Evolutionary conservation across 2,797 vertebrate species (phyloP), one percentile per base, ranked within the genome.

Genomic region (Cuniculus paca): DNA sequence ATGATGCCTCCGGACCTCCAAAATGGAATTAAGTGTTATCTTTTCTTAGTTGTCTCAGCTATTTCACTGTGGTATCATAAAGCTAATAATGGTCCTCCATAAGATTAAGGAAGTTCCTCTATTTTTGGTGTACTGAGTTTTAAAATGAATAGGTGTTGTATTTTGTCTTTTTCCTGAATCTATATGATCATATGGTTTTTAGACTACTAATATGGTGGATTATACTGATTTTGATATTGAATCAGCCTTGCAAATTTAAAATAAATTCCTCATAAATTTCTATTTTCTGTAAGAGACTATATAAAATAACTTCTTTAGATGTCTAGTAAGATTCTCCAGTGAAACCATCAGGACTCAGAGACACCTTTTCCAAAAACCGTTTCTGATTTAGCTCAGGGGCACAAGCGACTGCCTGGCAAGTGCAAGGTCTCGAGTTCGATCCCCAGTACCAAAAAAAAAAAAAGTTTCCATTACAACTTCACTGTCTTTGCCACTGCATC

Each of bases 281-380:
- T 52, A 74, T 83, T 84, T 85, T 50, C 42, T 54, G 14, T 6
- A 84, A 84, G 1, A 91, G 9, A 72, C 2, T 68, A 16, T 39
- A 84, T n/a, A 84, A 84, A 78, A 84, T 19, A 9, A 91, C 60
- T 88, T 91, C 50, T 92, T 84, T 85, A 20, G 52, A 61, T 81
- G 83, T 72, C 63, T 56, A 24, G 17, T 61, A 92, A 79, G 60
- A n/a, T 48, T 91, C 36, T 94, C 74, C 56, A 72, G 54, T 42
- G 5, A 91, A 89, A 85, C 28, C 10, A 52, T 48, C 50, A 80
- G 39, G 28, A 42, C 17, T 63, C 63, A 39, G 11, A 77, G 26
- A 9, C 36, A 28, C 48, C 16, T 28, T 87, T 92, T 75, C 88
- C 26, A 34, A 68, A 77, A 31, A 79, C n/a, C n/a, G n/a, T n/a